Percentiles rank a stretch among this genome's conserved stretches.
Evolutionary conservation across 2,888 invertebrate species (phyloP).

Genomic region (Agrochola lota): DNA sequence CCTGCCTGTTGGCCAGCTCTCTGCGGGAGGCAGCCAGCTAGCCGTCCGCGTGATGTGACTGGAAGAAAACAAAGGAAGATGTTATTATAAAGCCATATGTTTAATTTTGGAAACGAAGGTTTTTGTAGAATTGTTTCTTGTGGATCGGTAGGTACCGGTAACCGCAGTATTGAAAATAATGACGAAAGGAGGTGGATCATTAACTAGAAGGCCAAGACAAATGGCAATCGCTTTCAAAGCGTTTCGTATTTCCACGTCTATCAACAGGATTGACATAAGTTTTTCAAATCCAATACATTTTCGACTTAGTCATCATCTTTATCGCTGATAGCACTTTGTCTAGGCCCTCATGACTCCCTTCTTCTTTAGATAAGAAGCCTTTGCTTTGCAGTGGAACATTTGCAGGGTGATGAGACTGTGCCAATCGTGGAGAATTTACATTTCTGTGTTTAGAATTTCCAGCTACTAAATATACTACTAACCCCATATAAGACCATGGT

Average conservation of each 20-base stretch:
- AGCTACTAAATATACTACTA: background rate
- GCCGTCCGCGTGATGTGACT: slow-evolving; percentile 96
- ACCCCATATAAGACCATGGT: background rate
- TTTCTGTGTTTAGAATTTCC: background rate
- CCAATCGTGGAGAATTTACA: background rate
- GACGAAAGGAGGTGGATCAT: background rate
- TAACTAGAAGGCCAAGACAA: background rate
- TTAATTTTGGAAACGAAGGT: background rate
- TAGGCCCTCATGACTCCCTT: background rate
- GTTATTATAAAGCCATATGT: slow-evolving; percentile 1
- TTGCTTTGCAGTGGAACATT: background rate
- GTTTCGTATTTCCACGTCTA: background rate
- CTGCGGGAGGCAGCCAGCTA: slow-evolving; percentile 97
- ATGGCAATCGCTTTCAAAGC: background rate
- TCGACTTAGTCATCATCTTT: background rate
- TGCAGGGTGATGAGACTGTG: background rate
- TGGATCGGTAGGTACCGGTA: background rate
- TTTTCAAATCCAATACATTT: background rate
- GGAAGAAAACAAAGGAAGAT: slow-evolving; percentile 73
- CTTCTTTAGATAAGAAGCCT: background rate
- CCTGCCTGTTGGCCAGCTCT: slow-evolving; percentile 92
- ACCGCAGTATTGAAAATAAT: background rate
- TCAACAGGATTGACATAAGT: background rate
- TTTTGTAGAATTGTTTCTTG: background rate
- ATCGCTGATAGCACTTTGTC: background rate